phyloP scores from a whole-genome alignment of 2,888 invertebrate genomes.

The Branchipolynoe longqiensis region DNA sequence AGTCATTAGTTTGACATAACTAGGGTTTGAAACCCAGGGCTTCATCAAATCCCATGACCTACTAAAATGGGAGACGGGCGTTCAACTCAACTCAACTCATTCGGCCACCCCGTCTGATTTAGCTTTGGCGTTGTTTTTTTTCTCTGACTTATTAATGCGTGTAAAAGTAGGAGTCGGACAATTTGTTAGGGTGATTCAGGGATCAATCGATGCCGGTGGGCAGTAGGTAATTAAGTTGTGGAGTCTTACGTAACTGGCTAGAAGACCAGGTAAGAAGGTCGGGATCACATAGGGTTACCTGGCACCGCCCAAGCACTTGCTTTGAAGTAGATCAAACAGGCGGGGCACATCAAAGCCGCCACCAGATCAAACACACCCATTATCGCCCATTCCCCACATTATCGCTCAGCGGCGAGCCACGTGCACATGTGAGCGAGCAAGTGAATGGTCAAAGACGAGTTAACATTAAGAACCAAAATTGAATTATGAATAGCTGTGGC shows the following conservation, averaged over 20 bases:
- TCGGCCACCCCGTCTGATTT: no score
- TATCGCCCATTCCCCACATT: conserved; percentile 45
- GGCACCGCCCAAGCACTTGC: background rate
- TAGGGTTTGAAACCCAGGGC: no score
- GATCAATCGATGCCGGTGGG: background rate
- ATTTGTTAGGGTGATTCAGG: background rate
- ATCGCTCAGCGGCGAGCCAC: conserved; percentile 25
- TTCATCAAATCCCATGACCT: no score
- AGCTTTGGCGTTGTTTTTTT: background rate
- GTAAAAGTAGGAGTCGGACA: no score
- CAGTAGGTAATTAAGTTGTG: background rate
- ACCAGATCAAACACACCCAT: conserved; percentile 40
- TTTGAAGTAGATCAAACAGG: conserved; percentile 39
- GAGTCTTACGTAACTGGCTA: conserved; percentile 30
- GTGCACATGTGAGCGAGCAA: conserved; percentile 30
- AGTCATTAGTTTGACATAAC: no score
- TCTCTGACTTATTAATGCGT: background rate
- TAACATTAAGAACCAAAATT: no score
- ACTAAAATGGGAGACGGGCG: no score
- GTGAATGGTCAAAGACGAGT: no score
- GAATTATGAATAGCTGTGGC: no score
- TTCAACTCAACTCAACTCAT: no score
- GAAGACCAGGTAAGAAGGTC: conserved; percentile 42
- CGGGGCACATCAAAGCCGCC: conserved; percentile 2
- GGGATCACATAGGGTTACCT: conserved; percentile 43